Percentiles rank a stretch among this genome's conserved stretches.
These are phyloP conservation scores for Drosophila antonietae DNA, from an alignment of 2,888 invertebrate genomes.

Conservation along the genomic window DNA sequence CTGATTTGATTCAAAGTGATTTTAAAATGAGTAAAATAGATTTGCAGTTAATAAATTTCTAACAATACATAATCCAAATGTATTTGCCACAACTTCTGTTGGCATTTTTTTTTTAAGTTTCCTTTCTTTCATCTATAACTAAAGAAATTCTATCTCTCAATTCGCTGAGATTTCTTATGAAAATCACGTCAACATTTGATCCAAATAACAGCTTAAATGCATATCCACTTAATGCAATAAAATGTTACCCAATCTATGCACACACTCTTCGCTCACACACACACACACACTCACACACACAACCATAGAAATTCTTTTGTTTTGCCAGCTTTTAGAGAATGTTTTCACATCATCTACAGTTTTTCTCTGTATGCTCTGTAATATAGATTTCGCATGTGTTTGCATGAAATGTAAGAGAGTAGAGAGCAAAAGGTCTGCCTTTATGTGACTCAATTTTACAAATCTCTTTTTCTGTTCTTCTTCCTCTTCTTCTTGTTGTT, in stretches of 20 bases:
- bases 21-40: neutral
- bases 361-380: neutral
- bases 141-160: neutral
- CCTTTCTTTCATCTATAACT: neutral
- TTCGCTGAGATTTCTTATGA: neutral
- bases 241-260: conserved; percentile 8
- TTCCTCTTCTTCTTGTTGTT: neutral
- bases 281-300: neutral
- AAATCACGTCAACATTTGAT: neutral
- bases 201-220: neutral
- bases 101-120: neutral
- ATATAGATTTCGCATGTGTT: conserved; percentile 1
- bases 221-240: conserved; percentile 6
- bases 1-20: neutral
- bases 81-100: neutral
- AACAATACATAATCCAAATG: neutral
- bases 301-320: conserved; percentile 6
- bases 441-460: neutral
- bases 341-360: conserved; percentile 4
- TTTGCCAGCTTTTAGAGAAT: conserved; percentile 13
- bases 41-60: neutral
- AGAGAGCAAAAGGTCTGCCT: neutral
- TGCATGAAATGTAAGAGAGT: neutral
- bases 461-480: neutral
- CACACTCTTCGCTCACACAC: neutral